phyloP scores from a whole-genome alignment of 2,113 vertebrate species.

The Microcebus griseorufus region DNA sequence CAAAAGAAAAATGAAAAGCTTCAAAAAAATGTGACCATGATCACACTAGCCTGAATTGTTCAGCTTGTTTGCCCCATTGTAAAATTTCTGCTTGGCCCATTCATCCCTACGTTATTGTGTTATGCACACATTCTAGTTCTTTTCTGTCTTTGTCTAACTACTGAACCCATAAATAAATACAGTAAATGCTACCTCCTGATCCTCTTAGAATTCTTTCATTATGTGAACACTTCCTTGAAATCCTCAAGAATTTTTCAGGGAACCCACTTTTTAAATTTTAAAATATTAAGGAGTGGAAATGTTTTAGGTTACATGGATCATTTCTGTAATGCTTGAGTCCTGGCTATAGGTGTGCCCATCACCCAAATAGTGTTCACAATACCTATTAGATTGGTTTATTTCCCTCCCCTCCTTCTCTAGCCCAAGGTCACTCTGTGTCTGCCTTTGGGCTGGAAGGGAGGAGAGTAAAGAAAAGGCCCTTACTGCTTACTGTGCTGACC shows the following conservation, averaged over 20 bases:
- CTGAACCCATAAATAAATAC: neutral
- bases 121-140: neutral
- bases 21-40: neutral
- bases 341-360: no score
- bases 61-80: neutral
- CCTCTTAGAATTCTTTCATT: neutral
- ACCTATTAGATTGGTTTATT: no score
- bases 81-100: neutral
- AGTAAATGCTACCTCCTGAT: neutral
- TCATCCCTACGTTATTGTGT: neutral
- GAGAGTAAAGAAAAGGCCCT: neutral
- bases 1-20: neutral
- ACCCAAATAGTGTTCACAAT: no score
- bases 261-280: neutral
- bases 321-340: no score
- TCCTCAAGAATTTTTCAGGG: neutral
- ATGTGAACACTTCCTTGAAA: neutral
- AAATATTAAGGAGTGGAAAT: no score
- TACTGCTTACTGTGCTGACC: neutral
- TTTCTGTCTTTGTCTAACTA: neutral
- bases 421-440: neutral
- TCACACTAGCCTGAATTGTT: neutral
- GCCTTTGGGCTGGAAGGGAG: neutral
- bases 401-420: neutral
- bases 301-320: no score